Evolutionary conservation across 2,888 invertebrate genomes (phyloP).

Genomic region (Odontomyia ornata): DNA sequence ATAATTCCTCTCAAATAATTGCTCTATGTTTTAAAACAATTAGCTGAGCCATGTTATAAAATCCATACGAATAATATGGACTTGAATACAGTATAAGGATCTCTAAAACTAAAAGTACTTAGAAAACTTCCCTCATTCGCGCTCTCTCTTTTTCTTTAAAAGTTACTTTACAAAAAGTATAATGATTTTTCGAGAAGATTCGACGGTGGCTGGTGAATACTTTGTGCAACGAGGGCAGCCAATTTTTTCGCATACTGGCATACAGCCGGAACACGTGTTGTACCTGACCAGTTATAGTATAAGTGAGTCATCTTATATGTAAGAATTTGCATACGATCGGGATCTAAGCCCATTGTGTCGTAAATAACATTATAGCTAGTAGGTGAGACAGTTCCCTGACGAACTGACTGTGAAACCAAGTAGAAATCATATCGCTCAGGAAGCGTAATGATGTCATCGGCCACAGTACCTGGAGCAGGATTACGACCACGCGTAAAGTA

Average conservation of each 20-base stretch:
- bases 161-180: slow-evolving; percentile 71
- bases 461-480: slow-evolving; percentile 87
- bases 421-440: slow-evolving; percentile 90
- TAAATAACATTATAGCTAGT: slow-evolving; percentile 88
- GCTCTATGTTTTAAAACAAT: neutral
- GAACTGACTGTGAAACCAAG: slow-evolving; percentile 85
- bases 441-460: slow-evolving; percentile 85
- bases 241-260: slow-evolving; percentile 95
- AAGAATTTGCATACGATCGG: slow-evolving; percentile 82
- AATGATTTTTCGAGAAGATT: slow-evolving; percentile 71
- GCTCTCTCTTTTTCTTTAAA: neutral
- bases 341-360: slow-evolving; percentile 73
- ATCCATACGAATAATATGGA: slow-evolving; percentile 13
- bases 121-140: neutral
- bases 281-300: slow-evolving; percentile 92
- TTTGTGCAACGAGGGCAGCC: slow-evolving; percentile 86
- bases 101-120: slow-evolving; percentile 13
- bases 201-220: slow-evolving; percentile 74
- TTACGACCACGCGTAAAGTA: slow-evolving; percentile 71
- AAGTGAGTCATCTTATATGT: slow-evolving; percentile 89
- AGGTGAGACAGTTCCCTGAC: slow-evolving; percentile 90
- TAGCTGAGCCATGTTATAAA: neutral
- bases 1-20: neutral
- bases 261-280: slow-evolving; percentile 89
- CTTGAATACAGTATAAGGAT: neutral